These are phyloP conservation scores for Sebastes iracundus DNA, from an alignment of 2,797 vertebrate genomes.

Conservation along the genomic window DNA sequence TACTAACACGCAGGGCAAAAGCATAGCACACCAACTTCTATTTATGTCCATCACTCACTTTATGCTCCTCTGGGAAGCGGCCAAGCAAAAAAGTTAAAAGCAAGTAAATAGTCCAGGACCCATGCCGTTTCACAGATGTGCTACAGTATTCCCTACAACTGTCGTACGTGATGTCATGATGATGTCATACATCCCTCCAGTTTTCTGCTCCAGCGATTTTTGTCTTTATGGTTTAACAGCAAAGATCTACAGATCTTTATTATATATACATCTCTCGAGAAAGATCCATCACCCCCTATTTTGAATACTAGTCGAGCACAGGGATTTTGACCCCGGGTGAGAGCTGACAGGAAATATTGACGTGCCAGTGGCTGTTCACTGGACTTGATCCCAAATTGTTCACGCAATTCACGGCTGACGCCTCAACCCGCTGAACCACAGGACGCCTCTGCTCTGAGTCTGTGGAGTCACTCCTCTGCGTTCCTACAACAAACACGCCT, in stretches of 20 bases:
- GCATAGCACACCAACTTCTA: too few relatives aligned
- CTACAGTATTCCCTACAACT: conserved; percentile 13
- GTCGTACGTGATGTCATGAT: conserved; percentile 11
- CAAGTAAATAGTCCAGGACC: background rate
- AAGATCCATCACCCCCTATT: background rate
- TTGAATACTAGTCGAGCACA: background rate
- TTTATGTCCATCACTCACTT: too few relatives aligned
- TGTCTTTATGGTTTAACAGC: background rate
- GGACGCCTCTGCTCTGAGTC: conserved; percentile 8
- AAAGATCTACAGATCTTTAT: background rate
- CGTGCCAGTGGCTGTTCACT: conserved; percentile 49
- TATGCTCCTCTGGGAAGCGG: too few relatives aligned
- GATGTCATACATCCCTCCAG: background rate
- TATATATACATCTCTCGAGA: background rate
- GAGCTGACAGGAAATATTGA: conserved; percentile 51
- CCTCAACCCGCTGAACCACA: conserved; percentile 37
- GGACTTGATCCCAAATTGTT: conserved; percentile 59
- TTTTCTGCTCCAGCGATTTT: background rate
- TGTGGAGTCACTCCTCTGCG: conserved; percentile 12
- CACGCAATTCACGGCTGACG: conserved; percentile 29
- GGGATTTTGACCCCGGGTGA: conserved; percentile 23
- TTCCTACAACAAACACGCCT: conserved; percentile 54
- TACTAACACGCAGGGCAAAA: too few relatives aligned
- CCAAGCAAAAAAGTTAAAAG: too few relatives aligned
- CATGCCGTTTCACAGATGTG: background rate